These are phyloP conservation scores for Gadus chalcogrammus DNA, from an alignment of 2,113 vertebrate species.

Conservation along the genomic window DNA sequence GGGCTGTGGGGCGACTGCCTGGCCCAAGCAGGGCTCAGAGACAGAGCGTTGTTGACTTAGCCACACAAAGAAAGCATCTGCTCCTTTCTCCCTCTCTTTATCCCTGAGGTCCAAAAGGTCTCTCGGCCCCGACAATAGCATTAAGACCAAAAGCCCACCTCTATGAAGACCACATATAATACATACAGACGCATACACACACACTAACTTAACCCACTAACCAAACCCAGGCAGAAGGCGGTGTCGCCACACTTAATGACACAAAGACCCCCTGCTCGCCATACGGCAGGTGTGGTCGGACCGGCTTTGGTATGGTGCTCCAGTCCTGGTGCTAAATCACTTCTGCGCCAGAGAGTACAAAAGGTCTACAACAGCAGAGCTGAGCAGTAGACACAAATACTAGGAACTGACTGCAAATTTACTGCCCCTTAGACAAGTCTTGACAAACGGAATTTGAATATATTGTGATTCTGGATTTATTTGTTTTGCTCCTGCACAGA, in stretches of 20 bases:
- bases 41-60: conserved; percentile 52
- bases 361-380: not conserved
- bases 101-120: conserved; percentile 39
- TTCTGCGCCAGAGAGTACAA: conserved; percentile 11
- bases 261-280: conserved; percentile 12
- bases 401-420: too few relatives aligned
- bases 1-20: too few relatives aligned
- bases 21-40: not conserved
- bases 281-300: conserved; percentile 19
- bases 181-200: conserved; percentile 34
- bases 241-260: conserved; percentile 4
- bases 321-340: conserved; percentile 32
- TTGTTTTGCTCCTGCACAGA: too few relatives aligned
- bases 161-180: conserved; percentile 51
- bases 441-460: too few relatives aligned
- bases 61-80: conserved; percentile 57
- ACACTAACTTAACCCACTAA: conserved; percentile 50
- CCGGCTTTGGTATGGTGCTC: conserved; percentile 7
- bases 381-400: not conserved
- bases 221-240: not conserved
- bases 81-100: conserved; percentile 34
- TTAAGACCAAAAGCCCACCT: conserved; percentile 34
- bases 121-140: conserved; percentile 43
- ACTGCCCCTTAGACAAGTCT: too few relatives aligned
- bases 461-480: too few relatives aligned